These are phyloP conservation scores for Minunthozetes semirufus DNA, from an alignment of 2,888 invertebrate species.

Conservation along the genomic window DNA sequence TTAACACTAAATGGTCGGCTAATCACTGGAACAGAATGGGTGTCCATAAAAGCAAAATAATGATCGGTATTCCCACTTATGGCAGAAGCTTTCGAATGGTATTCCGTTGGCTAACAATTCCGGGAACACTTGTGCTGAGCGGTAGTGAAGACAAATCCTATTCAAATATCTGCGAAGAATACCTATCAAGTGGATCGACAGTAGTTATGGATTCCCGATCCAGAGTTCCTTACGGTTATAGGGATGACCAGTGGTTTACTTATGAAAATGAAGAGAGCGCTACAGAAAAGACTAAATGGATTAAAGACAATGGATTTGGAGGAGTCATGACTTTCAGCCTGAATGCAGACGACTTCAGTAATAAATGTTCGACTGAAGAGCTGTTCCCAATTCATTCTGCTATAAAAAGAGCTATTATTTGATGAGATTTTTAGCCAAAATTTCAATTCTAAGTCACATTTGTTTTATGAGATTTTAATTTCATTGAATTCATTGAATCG, in stretches of 20 bases:
- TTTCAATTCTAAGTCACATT: too few species aligned
- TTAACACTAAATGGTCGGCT: constrained; percentile 71
- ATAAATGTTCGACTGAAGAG: neutral
- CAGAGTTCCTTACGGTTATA: constrained; percentile 26
- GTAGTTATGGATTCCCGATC: constrained; percentile 11
- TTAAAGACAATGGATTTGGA: constrained; percentile 29
- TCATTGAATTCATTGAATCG: too few species aligned
- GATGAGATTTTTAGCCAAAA: too few species aligned
- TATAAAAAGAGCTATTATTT: neutral
- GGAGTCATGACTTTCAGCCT: constrained; percentile 33
- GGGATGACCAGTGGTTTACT: constrained; percentile 26
- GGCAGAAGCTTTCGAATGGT: constrained; percentile 61
- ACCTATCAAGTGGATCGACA: neutral
- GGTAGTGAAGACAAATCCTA: constrained; percentile 17
- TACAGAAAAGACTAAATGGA: constrained; percentile 33
- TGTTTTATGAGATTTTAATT: too few species aligned
- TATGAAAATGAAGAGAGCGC: constrained; percentile 31
- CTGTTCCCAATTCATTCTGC: constrained; percentile 5
- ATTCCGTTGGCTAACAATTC: neutral
- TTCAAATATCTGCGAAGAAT: constrained; percentile 22
- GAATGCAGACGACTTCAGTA: constrained; percentile 36
- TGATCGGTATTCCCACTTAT: constrained; percentile 79
- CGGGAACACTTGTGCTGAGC: constrained; percentile 25
- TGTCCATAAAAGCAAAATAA: constrained; percentile 66
- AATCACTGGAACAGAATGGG: constrained; percentile 69